Conservation (phyloP, 2,888 invertebrate species). For the Tuberolachnus salignus region DNA sequence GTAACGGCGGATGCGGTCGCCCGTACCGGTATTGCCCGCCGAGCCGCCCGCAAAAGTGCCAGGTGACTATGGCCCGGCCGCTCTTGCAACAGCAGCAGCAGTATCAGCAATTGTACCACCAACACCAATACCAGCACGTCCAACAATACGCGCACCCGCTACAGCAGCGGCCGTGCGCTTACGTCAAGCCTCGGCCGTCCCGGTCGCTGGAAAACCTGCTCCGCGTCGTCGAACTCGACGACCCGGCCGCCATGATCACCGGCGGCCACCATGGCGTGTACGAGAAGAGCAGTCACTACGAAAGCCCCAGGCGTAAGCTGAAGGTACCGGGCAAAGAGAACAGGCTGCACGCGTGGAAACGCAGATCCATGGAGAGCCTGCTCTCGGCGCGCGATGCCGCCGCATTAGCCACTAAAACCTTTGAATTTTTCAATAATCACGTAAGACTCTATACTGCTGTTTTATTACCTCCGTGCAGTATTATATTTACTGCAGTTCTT, state of each 20-base stretch:
- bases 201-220: constrained; percentile 57
- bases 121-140: neutral
- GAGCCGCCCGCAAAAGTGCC: neutral
- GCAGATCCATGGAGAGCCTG: constrained; percentile 76
- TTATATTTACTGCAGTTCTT: constrained; percentile 1
- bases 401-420: neutral
- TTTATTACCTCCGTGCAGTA: neutral
- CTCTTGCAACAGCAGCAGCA: neutral
- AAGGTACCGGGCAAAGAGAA: constrained; percentile 60
- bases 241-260: neutral
- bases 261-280: constrained; percentile 28
- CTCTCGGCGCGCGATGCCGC: constrained; percentile 61
- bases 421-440: constrained; percentile 12
- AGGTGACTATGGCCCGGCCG: neutral
- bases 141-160: too few relatives aligned
- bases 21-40: constrained; percentile 41
- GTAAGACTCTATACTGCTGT: neutral
- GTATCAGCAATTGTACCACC: neutral
- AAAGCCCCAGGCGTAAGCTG: constrained; percentile 57
- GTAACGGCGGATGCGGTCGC: constrained; percentile 15
- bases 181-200: constrained; percentile 46
- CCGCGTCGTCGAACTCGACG: constrained; percentile 57
- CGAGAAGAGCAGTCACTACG: constrained; percentile 49
- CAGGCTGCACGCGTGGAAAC: constrained; percentile 65
- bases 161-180: constrained; percentile 34